A percentile compares a stretch with the other conserved stretches of the same genome.
These are phyloP conservation scores for Aphelenchoides fujianensis DNA, from an alignment of 1,140 invertebrate species.

Conservation along the genomic window DNA sequence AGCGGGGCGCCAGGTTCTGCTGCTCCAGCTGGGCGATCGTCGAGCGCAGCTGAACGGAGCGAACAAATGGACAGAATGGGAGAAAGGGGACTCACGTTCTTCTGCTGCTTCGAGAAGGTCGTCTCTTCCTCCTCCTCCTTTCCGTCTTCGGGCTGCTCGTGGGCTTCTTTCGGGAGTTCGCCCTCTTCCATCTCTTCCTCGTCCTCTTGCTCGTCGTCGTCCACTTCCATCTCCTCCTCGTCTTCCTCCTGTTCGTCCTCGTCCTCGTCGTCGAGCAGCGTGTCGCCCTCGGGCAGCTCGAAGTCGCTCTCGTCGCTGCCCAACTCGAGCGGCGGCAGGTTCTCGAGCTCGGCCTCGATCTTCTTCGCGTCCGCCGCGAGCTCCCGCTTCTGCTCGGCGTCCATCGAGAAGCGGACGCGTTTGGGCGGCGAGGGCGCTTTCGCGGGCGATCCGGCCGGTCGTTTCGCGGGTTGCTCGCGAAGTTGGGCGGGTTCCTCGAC, in stretches of 20 bases:
- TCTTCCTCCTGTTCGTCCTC: no score
- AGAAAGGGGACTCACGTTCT: constrained; percentile 25
- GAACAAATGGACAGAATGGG: constrained; percentile 18
- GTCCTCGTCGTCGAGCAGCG: no score
- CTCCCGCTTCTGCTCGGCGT: no score
- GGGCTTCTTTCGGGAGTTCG: constrained; percentile 59
- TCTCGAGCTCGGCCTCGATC: background rate
- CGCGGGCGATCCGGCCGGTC: no score
- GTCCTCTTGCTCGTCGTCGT: constrained; percentile 62
- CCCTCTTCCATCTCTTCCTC: constrained; percentile 60
- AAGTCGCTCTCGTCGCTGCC: no score
- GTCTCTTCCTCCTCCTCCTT: constrained; percentile 37
- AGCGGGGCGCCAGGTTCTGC: constrained; percentile 75
- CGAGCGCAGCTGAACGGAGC: constrained; percentile 36
- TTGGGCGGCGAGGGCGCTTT: constrained; percentile 9
- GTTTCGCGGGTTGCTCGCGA: no score
- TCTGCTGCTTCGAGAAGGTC: constrained; percentile 17
- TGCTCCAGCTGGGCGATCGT: constrained; percentile 76
- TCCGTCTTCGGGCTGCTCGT: constrained; percentile 51
- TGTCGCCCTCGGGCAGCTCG: no score
- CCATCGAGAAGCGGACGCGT: no score
- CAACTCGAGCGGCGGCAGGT: no score
- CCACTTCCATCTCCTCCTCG: no score
- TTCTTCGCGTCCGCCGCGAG: background rate
- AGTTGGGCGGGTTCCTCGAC: no score